Base-by-base conservation (phyloP, 2,113 vertebrate species). In the Gavia stellata region DNA sequence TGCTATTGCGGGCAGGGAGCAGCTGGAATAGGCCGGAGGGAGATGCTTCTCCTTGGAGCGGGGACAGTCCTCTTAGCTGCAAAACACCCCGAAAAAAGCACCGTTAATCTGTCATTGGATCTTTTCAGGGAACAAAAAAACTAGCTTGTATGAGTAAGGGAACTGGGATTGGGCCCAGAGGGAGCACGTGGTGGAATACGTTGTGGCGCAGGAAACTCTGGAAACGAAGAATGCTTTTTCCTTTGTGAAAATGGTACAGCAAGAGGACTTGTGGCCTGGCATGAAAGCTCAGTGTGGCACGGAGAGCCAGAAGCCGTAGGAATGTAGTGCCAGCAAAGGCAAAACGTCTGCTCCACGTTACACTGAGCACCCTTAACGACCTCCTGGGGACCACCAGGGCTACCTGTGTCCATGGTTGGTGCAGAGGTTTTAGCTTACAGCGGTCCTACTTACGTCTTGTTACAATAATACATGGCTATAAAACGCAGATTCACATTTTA, bases 21-120 rank as follows among this genome's bases (percentile, higher is more conserved):
- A 9, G 31, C 31, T 15, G 50, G 71, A 23, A 4, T 1, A 8
- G 36, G 12, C 7, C 14, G 1, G 24, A 31, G 50, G 1, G 23
- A 34, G 29, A 3, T 3, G 3, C 8, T 40, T 38, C 23, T 33
- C 20, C 16, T 14, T 17, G 23, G 66, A 8, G 17, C 14, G 17
- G 29, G 15, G 24, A 2, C 6, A 1, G n/a, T 25, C 20, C 7
- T 18, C 8, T 15, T 23, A 2, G 18, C 21, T 45, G 34, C 33
- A 19, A 18, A 42, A 13, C 17, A 2, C 7, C 31, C 3, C 21
- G n/a, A 17, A 6, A 9, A 5, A 23, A 4, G 1, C 17, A 2
- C 3, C 5, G 0, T 36, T 17, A 7, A 9, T 16, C 44, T 23
- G 44, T 15, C 25, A 1, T 1, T 14, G 88, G 6, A 6, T 16